Percentiles rank a stretch among this genome's conserved stretches.
Conservation (phyloP, 2,888 invertebrate genomes). For the Dromius quadrimaculatus region DNA sequence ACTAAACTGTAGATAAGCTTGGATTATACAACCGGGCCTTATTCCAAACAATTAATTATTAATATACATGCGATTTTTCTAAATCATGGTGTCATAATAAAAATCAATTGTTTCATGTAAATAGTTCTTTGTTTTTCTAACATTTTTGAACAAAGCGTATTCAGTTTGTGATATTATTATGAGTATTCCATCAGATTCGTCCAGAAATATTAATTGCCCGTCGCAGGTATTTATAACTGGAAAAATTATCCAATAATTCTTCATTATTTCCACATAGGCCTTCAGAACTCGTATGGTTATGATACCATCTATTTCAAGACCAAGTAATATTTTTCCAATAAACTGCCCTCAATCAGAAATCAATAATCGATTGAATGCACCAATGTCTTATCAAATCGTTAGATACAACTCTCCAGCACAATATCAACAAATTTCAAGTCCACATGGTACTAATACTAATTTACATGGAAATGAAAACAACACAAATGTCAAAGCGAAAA, state of each 20-base stretch:
- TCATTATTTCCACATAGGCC: background rate
- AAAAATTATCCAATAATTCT: background rate
- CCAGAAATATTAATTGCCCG: conserved; percentile 7
- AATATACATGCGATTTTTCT: background rate
- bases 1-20: too few species aligned
- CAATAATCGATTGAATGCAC: background rate
- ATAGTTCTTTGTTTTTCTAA: conserved; percentile 26
- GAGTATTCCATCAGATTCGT: conserved; percentile 29
- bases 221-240: conserved; percentile 16
- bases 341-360: background rate
- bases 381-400: conserved; percentile 13
- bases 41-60: background rate
- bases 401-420: conserved; percentile 15
- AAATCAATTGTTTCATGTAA: conserved; percentile 3
- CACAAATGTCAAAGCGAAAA: conserved; percentile 32
- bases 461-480: conserved; percentile 47
- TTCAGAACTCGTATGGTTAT: conserved; percentile 12
- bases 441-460: conserved; percentile 24
- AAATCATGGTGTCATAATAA: background rate
- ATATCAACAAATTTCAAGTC: conserved; percentile 17
- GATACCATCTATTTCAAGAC: conserved; percentile 1
- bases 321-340: background rate
- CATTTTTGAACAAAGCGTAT: conserved; percentile 6
- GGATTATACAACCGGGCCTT: too few species aligned
- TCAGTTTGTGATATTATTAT: conserved; percentile 10